Conservation (phyloP, 2,797 vertebrate species). For the Pseudochirops cupreus region DNA sequence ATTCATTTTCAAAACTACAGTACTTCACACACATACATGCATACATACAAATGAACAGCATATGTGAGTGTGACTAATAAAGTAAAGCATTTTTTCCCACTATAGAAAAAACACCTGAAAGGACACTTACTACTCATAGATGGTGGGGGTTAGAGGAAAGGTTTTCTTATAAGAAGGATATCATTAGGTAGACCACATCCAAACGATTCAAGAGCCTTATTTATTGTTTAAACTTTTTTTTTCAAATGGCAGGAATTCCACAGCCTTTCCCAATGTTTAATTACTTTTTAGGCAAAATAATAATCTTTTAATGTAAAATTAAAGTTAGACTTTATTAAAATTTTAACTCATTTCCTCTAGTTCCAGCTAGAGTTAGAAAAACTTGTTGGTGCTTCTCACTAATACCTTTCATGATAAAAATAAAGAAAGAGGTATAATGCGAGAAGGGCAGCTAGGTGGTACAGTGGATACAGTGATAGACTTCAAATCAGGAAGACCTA, state of each 20-base stretch:
- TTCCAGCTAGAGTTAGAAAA: slow-evolving; percentile 49
- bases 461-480: neutral
- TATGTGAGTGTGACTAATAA: neutral
- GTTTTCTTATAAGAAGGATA: neutral
- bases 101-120: neutral
- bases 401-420: neutral
- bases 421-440: slow-evolving; percentile 1
- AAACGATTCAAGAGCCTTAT: neutral
- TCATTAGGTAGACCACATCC: neutral
- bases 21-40: neutral
- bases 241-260: neutral
- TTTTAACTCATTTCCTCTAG: slow-evolving; percentile 36
- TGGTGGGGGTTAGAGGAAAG: neutral
- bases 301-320: slow-evolving; percentile 5
- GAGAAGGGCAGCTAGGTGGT: neutral
- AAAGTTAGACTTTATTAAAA: neutral
- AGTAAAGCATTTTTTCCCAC: neutral
- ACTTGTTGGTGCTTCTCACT: slow-evolving; percentile 4
- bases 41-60: neutral
- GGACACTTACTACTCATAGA: neutral
- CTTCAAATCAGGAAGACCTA: neutral
- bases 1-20: neutral
- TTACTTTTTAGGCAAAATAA: slow-evolving; percentile 19
- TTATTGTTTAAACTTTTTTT: neutral
- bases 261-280: neutral